Evolutionary conservation across 2,113 vertebrate genomes (phyloP).

Genomic region (Nesogale talazaci): DNA sequence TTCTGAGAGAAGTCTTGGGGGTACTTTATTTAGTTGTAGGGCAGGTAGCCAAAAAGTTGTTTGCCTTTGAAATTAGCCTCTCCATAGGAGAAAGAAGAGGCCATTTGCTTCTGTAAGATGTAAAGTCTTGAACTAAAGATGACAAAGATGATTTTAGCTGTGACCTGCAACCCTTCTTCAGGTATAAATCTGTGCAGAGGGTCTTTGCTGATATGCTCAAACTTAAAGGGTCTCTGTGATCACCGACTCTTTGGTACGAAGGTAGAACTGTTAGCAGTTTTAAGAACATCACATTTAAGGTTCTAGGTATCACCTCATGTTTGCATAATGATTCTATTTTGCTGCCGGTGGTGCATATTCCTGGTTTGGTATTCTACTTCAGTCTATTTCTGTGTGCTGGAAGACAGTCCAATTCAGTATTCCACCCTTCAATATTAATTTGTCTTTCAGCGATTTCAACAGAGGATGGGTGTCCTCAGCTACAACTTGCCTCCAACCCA

Average conservation of each 20-base stretch:
- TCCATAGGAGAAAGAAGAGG: too few relatives aligned
- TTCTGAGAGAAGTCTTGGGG: too few relatives aligned
- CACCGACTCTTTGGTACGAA: not conserved
- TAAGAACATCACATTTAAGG: not conserved
- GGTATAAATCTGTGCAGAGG: not conserved
- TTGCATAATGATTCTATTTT: conserved; percentile 40
- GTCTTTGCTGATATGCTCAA: not conserved
- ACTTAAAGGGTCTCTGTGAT: not conserved
- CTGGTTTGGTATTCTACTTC: conserved; percentile 76
- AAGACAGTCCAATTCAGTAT: conserved; percentile 77
- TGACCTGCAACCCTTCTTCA: not conserved
- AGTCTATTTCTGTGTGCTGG: conserved; percentile 79
- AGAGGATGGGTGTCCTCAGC: conserved; percentile 72
- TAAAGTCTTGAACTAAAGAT: not conserved
- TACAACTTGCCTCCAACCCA: conserved; percentile 78
- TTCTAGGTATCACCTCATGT: not conserved
- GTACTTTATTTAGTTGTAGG: too few relatives aligned
- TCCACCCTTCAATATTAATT: conserved; percentile 79
- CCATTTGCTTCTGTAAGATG: not conserved
- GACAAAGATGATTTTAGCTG: not conserved
- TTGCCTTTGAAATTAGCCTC: too few relatives aligned
- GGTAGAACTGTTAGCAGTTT: not conserved
- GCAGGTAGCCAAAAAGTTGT: too few relatives aligned
- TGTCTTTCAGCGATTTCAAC: conserved; percentile 82
- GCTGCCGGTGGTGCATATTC: conserved; percentile 54